A percentile compares a stretch with the other conserved stretches of the same genome.
These are phyloP conservation scores for Panthera leo DNA, from an alignment of 2,113 vertebrate genomes.

Conservation along the genomic window DNA sequence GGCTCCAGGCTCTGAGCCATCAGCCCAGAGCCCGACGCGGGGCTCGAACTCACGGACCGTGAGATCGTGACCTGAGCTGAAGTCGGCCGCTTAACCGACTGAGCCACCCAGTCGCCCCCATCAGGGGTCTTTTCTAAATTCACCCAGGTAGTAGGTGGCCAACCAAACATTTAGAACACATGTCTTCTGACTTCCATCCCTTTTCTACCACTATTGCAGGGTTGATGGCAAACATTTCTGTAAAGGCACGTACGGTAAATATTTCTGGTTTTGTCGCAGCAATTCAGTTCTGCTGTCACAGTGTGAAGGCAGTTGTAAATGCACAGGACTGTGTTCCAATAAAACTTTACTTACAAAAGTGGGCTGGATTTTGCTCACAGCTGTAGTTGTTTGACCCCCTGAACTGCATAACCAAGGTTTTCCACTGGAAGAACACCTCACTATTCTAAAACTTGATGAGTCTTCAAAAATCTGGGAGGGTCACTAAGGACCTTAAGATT, in stretches of 20 bases:
- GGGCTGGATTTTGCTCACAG: background rate
- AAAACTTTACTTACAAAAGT: background rate
- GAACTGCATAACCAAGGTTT: background rate
- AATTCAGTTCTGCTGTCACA: background rate
- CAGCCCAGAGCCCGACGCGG: too few species aligned
- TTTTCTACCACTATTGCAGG: background rate
- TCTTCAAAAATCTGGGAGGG: background rate
- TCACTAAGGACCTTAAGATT: background rate
- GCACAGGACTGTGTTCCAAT: background rate
- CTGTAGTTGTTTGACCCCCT: background rate
- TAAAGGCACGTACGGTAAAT: background rate
- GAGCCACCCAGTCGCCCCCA: too few species aligned
- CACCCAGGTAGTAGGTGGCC: background rate
- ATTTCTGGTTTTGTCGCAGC: background rate
- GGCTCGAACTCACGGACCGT: too few species aligned
- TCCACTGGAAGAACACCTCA: background rate
- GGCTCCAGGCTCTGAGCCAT: too few species aligned
- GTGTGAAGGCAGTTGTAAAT: background rate
- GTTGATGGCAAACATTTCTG: background rate
- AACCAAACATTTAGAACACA: background rate
- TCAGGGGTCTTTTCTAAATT: background rate
- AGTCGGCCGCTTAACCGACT: too few species aligned
- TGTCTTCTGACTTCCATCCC: background rate
- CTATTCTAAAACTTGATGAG: background rate
- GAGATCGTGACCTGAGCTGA: too few species aligned